Base-by-base conservation (phyloP, 1,140 invertebrate genomes). In the Brachionus manjavacas region DNA sequence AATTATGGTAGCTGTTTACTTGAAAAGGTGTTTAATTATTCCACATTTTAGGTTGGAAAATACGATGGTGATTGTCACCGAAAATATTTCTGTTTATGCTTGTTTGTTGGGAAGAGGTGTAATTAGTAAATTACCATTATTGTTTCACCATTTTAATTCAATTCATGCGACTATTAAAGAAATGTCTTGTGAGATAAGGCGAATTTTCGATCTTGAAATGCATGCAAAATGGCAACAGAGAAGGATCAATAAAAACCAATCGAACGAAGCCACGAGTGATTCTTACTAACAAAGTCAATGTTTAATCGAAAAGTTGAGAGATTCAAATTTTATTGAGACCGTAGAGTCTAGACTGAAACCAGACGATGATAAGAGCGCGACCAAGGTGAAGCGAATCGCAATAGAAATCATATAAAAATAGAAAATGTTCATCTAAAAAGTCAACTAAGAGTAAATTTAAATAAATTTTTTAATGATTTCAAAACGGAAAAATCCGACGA, bases 41-140 rank as follows among this genome's bases (percentile, higher is more conserved):
- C 60, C 60, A 66, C 20, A 66, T 8, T 68, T 31, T 11, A 68
- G 31, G 25, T 68, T 68, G 11, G 64, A 68, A 39, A 68, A 68
- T 68, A 68, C 64, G 3, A 68, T 68, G 64, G 64, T 68, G 14
- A 68, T 68, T 68, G 64, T 68, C 64, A 31, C 64, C 11, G 64
- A 68, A 68, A 68, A 68, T 68, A 68, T 68, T 14, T 68, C 64
- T 0, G 64, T 14, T 31, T 68, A 68, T 68, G 64, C 35, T 68
- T 68, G 64, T 68, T 28, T 68, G 31, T 31, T 68, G 25, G 25
- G 64, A 68, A 68, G 31, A 68, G 14, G 35, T 39, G 31, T 68
- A 39, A 31, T 68, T 68, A 68, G 31, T 39, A 68, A 68, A 68
- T 14, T 68, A 68, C 64, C 64, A 68, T 31, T 39, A 12, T 68